Percentiles rank a stretch among this genome's conserved stretches.
Evolutionary conservation across 2,113 vertebrate species (phyloP).

Genomic region (Pionites leucogaster): DNA sequence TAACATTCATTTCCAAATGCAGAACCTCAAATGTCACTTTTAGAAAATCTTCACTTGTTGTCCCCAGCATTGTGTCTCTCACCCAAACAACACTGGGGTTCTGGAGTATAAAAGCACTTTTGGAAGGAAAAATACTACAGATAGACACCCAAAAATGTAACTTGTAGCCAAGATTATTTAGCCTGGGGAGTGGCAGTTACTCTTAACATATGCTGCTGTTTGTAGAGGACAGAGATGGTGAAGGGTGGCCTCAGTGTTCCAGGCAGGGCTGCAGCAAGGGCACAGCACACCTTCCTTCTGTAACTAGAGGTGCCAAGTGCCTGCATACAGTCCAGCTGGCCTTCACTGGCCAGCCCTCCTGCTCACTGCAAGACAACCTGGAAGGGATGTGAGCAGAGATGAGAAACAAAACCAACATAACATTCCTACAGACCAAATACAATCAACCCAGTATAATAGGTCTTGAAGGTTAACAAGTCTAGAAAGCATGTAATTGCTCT

Average conservation of each 20-base stretch:
- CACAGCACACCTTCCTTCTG: background rate
- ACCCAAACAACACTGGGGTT: background rate
- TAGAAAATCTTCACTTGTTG: background rate
- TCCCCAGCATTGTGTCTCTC: rapidly evolving
- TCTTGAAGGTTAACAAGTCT: background rate
- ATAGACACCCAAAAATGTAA: background rate
- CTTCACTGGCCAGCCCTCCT: background rate
- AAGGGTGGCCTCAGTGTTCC: background rate
- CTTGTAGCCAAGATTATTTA: background rate
- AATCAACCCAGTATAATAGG: background rate
- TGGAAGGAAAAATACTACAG: background rate
- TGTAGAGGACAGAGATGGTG: background rate
- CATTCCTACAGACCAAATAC: background rate
- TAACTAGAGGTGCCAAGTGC: background rate
- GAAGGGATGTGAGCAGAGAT: background rate
- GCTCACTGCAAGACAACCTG: background rate
- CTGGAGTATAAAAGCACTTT: background rate
- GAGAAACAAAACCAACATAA: rapidly evolving
- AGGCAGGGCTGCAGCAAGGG: background rate
- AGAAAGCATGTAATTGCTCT: background rate
- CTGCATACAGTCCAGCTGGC: background rate
- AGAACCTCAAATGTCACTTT: background rate
- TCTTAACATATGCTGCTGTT: background rate
- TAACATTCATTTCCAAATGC: background rate
- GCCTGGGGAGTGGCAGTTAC: background rate